Evolutionary conservation across 2,113 vertebrate species (phyloP).

Genomic region (Cervus canadensis): DNA sequence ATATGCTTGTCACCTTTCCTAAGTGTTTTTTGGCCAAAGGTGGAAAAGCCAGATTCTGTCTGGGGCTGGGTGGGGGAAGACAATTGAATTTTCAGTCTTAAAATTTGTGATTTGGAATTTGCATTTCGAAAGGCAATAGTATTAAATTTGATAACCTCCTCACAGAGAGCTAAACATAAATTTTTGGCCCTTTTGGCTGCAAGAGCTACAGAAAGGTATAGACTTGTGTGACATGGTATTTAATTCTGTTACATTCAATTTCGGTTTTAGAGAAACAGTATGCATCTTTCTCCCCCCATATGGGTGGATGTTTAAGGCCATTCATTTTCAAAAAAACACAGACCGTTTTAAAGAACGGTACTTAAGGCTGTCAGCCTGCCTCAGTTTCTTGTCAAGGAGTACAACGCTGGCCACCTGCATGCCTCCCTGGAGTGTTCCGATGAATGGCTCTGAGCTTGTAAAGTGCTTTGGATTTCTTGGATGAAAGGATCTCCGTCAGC

Average conservation of each 20-base stretch:
- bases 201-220: not conserved
- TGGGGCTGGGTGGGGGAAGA: fast-evolving
- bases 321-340: slow-evolving; percentile 33
- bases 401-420: slow-evolving; percentile 40
- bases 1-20: slow-evolving; percentile 54
- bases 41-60: slow-evolving; percentile 47
- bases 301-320: not conserved
- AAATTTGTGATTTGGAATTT: slow-evolving; percentile 40
- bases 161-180: not conserved
- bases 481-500: slow-evolving; percentile 69
- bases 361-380: slow-evolving; percentile 45
- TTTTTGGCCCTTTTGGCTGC: not conserved
- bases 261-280: slow-evolving; percentile 14
- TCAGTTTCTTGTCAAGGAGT: slow-evolving; percentile 63
- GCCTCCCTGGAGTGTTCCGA: slow-evolving; percentile 21
- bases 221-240: not conserved
- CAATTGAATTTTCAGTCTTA: not conserved
- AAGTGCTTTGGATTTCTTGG: slow-evolving; percentile 69
- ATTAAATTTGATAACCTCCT: slow-evolving; percentile 15
- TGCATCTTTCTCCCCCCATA: not conserved
- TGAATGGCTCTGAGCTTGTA: slow-evolving; percentile 49
- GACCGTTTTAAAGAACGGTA: not conserved
- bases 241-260: slow-evolving; percentile 2
- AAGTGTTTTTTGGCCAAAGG: slow-evolving; percentile 61
- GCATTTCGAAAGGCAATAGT: not conserved